Base-by-base conservation (phyloP, 2,797 vertebrate genomes). In the Heteromormyrus szaboi region DNA sequence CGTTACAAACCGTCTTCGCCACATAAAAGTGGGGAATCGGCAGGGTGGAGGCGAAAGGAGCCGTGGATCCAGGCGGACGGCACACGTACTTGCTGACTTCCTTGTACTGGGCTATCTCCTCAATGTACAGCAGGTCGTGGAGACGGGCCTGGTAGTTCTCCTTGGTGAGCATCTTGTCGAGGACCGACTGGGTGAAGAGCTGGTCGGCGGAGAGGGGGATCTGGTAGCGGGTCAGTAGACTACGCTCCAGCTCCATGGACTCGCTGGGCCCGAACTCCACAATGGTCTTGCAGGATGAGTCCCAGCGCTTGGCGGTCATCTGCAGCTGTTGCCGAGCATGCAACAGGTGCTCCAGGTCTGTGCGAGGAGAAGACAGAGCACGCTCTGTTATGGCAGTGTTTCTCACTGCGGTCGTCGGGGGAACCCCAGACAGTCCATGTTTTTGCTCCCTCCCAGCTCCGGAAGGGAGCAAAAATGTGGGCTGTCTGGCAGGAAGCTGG, bases 11-110 rank as follows among this genome's bases (percentile, higher is more conserved):
- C 14, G 33, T 2, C 7, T 17, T 41, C 29, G 1, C 7, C 68
- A 76, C 11, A 12, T 2, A 41, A 14, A 76, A 19, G 19, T 0
- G 44, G 44, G 79, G 41, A 9, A 83, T 17, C 2, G 72, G 14
- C 41, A 3, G n/a, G 12, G 1, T 17, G 72, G 72, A 46, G 72
- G 41, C 17, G 17, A 17, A 14, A 3, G 6, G 37, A 46, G 2
- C 48, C 7, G n/a, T 2, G 44, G 4, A 6, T n/a, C 2, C 7
- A 0, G 17, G 44, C 0, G 5, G 6, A 19, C 53, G 56, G 89
- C 33, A 46, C 41, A 97, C 99, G 98, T 95, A 99, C 99, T 99
- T 99, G 98, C 99, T 99, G 92, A 99, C 98, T 98, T 99, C 99
- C 94, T 99, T 99, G 91, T 99, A 99, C 93, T 99, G 98, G 88